Evolutionary conservation across 92 coral and sea anemone species (phyloP), one percentile per base, ranked within the genome.

Genomic region (Muricea muricata): DNA sequence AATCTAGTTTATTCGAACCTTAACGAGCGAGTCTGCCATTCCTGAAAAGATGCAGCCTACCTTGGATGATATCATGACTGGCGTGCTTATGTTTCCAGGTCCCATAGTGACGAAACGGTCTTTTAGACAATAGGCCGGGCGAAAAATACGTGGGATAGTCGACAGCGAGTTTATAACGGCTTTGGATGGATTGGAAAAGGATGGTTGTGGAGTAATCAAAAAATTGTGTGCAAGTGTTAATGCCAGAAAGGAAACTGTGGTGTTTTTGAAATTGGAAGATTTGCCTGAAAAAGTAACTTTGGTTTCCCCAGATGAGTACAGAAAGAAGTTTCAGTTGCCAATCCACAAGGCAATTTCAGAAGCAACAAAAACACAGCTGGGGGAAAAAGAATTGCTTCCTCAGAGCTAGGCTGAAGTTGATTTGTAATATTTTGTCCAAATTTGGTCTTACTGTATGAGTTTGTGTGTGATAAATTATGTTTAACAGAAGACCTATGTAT

Each of bases 1-100:
- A 69, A 0, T 73, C 7, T 45, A 73, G 79, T 73, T 73, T 73
- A 73, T 73, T 73, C 58, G 32, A 18, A 73, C 31, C 21, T 73
- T 73, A 0, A 73, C 79, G 32, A 9, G 26, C 14, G 60, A 29
- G 13, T 41, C 56, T 26, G 33, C 13, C 2, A 2, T 73, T 20
- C 79, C 79, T 40, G 79, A 73, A 21, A 73, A 73, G 57, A 73
- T 73, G 79, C 57, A 46, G 57, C 79, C 79, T 41, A 73, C 58
- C 34, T 45, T 73, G 79, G 79, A 73, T 6, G 57, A 21, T 3
- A 15, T 73, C 55, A 73, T 18, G 79, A 73, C 45, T 73, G 79
- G 79, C 10, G 34, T 73, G 57, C 34, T 73, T 5, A 18, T 73
- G 55, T 39, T 73, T 40, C 79, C 79, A 4, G 75, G 79, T 23